Evolutionary conservation across 2,797 vertebrate species (phyloP).

Genomic region (Smutsia temminckii): DNA sequence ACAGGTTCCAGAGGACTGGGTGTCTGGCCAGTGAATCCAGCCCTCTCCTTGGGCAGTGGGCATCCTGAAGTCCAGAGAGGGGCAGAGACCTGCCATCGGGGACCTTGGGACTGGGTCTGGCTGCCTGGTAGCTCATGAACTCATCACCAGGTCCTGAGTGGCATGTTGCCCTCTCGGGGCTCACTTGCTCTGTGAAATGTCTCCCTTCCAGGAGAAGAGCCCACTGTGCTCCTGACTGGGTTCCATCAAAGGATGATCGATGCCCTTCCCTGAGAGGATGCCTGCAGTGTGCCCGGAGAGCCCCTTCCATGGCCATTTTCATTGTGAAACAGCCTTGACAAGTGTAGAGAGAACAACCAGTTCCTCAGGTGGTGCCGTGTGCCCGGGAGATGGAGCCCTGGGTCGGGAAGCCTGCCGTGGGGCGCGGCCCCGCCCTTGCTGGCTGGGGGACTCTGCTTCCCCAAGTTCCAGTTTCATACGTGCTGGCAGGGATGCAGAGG

Average conservation of each 20-base stretch:
- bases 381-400: not conserved
- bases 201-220: not conserved
- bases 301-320: not conserved
- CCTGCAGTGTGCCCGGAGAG: not conserved
- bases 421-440: rapidly evolving
- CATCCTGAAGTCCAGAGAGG: not conserved
- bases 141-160: not conserved
- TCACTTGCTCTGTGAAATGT: not conserved
- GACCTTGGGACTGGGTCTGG: not conserved
- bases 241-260: not conserved
- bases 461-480: rapidly evolving
- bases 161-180: rapidly evolving
- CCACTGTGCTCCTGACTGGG: rapidly evolving
- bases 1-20: not conserved
- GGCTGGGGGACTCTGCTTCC: not conserved
- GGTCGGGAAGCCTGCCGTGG: not conserved
- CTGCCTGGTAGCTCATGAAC: not conserved
- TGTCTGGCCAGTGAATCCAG: not conserved
- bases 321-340: not conserved
- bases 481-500: not conserved
- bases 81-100: not conserved
- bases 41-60: not conserved
- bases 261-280: not conserved
- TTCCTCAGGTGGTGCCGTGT: not conserved
- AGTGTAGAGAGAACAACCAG: rapidly evolving